Evolutionary conservation across 2,888 invertebrate species (phyloP), one percentile per base, ranked within the genome.

Genomic region (Bugulina stolonifera): DNA sequence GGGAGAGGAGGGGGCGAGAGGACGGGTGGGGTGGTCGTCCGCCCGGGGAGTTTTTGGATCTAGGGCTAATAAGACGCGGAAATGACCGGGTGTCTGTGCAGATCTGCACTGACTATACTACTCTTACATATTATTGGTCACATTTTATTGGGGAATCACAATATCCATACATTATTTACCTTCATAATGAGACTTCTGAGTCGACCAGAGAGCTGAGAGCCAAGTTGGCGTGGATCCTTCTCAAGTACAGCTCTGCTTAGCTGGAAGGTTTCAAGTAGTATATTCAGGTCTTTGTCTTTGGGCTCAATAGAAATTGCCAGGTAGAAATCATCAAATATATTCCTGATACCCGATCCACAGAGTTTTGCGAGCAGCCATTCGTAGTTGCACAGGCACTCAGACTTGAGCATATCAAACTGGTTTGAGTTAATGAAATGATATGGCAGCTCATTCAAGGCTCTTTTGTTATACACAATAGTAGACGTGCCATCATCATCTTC

Each of bases 221-320:
- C 91, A 79, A 93, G 89, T 83, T 94, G 93, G 79, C 90, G 87
- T 43, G 92, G 91, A 82, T 93, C 93, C 77, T 91, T 91, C 79
- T 89, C 90, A 72, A 94, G 85, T 23, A 91, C 90, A 78, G 88
- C 88, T 2, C 90, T 88, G 77, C 91, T 89, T 0, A 88, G 87
- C 83, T 90, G 90, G 73, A 93, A 87, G 74, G 91, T 89, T 75
- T 90, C 89, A 78, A 89, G 88, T 1, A 92, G 82, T 70, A 89
- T 84, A 71, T 86, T 80, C 27, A 83, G 75, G 35, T 83, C 82
- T 1, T 55, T 69, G 72, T 83, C 83, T 0, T 76, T 74, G 0
- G 81, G 80, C 69, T 81, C 82, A 0, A 75, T 75, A 25, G 73
- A 72, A 2, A 81, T 73, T 0, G 80, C 86, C 54, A 90, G 82